These are phyloP conservation scores for Stenichneumon culpator DNA, from an alignment of 2,888 invertebrate species.

Conservation along the genomic window DNA sequence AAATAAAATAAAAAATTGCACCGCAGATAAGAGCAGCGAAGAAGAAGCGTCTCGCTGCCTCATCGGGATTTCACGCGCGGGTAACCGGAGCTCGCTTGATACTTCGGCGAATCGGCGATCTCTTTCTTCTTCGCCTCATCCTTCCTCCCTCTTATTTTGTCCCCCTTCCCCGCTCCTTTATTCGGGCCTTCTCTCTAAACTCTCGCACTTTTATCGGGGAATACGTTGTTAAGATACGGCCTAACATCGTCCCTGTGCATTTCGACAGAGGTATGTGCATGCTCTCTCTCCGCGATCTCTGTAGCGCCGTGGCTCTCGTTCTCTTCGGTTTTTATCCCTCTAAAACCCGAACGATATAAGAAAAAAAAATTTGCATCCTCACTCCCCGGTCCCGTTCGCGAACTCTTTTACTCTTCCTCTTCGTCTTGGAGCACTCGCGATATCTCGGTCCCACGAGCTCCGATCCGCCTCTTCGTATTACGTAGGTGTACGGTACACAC, in stretches of 20 bases:
- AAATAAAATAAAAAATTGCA: too few relatives aligned
- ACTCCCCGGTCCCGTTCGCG: slow-evolving; percentile 31
- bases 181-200: slow-evolving; percentile 50
- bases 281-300: slow-evolving; percentile 32
- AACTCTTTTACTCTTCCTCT: slow-evolving; percentile 21
- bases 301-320: slow-evolving; percentile 31
- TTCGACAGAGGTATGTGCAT: slow-evolving; percentile 71
- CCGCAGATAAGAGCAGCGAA: slow-evolving; percentile 59
- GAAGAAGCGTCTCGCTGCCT: slow-evolving; percentile 48
- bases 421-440: slow-evolving; percentile 48
- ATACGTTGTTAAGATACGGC: slow-evolving; percentile 74
- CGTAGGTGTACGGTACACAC: slow-evolving; percentile 13
- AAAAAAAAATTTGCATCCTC: slow-evolving; percentile 36
- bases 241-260: slow-evolving; percentile 69
- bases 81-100: slow-evolving; percentile 58
- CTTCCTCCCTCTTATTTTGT: slow-evolving; percentile 34
- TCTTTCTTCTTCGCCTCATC: slow-evolving; percentile 60
- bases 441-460: slow-evolving; percentile 55
- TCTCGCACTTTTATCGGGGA: slow-evolving; percentile 67
- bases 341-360: slow-evolving; percentile 21
- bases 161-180: slow-evolving; percentile 5
- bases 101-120: slow-evolving; percentile 58
- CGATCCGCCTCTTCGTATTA: slow-evolving; percentile 47
- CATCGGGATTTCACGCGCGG: slow-evolving; percentile 45
- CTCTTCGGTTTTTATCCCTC: slow-evolving; percentile 34